Conservation (phyloP, 2,113 vertebrate genomes). For the Echinops telfairi region DNA sequence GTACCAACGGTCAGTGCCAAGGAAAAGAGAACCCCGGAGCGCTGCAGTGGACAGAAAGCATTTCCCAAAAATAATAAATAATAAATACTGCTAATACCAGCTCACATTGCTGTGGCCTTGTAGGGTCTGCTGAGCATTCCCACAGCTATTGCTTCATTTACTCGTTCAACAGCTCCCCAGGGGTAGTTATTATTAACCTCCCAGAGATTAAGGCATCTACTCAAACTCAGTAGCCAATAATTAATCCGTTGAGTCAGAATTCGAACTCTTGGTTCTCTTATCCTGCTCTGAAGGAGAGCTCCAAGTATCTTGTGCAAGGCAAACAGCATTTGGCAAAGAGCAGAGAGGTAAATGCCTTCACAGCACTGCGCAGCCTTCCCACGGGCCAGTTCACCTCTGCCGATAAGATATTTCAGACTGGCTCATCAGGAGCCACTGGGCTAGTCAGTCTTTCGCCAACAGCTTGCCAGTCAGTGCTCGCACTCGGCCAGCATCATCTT, state of each 20-base stretch:
- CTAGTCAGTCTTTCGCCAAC: neutral
- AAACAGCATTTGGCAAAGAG: neutral
- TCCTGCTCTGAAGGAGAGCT: constrained; percentile 12
- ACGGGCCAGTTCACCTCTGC: neutral
- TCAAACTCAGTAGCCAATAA: constrained; percentile 49
- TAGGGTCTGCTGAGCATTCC: constrained; percentile 60
- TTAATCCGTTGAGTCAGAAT: constrained; percentile 41
- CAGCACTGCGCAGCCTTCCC: neutral
- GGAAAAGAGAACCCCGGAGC: neutral
- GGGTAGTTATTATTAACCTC: constrained; percentile 57
- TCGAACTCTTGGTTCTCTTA: constrained; percentile 57
- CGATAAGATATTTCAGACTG: neutral
- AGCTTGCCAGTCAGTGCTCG: neutral
- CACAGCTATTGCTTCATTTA: constrained; percentile 61
- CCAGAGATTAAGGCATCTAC: constrained; percentile 60
- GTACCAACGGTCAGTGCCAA: neutral
- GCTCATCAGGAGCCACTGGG: neutral
- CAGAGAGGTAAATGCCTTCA: neutral
- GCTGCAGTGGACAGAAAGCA: too few species aligned
- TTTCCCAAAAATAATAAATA: neutral
- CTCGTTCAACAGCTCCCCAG: constrained; percentile 57
- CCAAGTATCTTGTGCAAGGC: neutral
- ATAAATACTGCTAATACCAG: constrained; percentile 57
- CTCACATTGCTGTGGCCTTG: constrained; percentile 25
- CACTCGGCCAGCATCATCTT: neutral